Evolutionary conservation across 2,113 vertebrate genomes (phyloP), one percentile per base, ranked within the genome.

Genomic region (Rhea pennata): DNA sequence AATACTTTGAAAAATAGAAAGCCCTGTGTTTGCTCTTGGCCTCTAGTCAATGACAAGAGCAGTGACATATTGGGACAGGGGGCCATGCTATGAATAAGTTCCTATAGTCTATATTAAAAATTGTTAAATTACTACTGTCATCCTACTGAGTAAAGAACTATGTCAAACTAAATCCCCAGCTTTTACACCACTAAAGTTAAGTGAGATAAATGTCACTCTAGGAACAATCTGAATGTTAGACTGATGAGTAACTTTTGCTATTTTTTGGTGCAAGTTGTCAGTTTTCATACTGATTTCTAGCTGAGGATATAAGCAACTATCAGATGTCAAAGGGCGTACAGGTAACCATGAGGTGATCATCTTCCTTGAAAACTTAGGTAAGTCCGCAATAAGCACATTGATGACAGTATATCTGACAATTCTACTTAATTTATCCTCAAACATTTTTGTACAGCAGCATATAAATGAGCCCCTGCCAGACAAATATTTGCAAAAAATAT

Each of bases 401-500:
- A 87, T 88, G 66, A 66, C 50, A 78, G 33, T 62, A 36, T 56
- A 88, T 62, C 75, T 95, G 67, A 96, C n/a, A 96, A 77, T 51
- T 64, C n/a, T 80, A 50, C 21, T 62, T 87, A 89, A 94, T 87
- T 95, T 92, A 95, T 67, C 31, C 50, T 91, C 62, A 95, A 95
- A 92, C 71, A 91, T 93, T 95, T 95, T 95, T 90, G 66, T 65
- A 75, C 22, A 61, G 75, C 10, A 5, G 64, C 80, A 92, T 81
- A 92, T 48, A 92, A 96, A 96, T 81, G 84, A 96, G 91, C 56
- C 61, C 31, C 64, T 95, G 89, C 84, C 91, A 97, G 96, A 96
- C 54, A 97, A 96, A 96, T 96, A 96, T 96, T 97, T 96, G 87
- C 29, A 74, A 85, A 93, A 93, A 94, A 82, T 91, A 92, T 31